Evolutionary conservation across 2,888 invertebrate species (phyloP).

Genomic region (Tetranychus truncatus): DNA sequence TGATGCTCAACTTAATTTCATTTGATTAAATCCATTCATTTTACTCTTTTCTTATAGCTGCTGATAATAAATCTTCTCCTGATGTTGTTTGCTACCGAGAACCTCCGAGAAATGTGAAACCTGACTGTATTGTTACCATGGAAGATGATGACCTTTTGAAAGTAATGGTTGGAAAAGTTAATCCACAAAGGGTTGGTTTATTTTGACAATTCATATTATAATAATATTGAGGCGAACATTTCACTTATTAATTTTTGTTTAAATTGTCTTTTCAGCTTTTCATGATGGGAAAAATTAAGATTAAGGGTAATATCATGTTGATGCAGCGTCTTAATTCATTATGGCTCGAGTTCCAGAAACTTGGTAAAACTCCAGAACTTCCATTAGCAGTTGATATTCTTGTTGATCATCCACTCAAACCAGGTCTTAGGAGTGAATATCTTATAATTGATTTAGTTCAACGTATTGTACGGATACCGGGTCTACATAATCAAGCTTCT

Average conservation of each 20-base stretch:
- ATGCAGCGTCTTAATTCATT: constrained; percentile 55
- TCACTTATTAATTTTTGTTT: not conserved
- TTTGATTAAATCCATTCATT: not conserved
- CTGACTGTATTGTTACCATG: constrained; percentile 65
- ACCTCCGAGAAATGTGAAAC: constrained; percentile 45
- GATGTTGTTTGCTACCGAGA: constrained; percentile 53
- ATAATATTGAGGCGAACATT: not conserved
- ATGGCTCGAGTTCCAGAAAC: constrained; percentile 49
- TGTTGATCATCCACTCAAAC: constrained; percentile 22
- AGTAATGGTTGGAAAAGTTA: constrained; percentile 40
- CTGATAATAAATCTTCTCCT: constrained; percentile 55
- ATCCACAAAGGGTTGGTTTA: constrained; percentile 32
- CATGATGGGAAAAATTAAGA: constrained; percentile 73
- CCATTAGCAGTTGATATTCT: constrained; percentile 24
- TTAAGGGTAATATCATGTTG: constrained; percentile 77
- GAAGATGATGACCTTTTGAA: constrained; percentile 66
- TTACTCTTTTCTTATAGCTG: constrained; percentile 36
- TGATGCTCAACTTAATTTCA: not conserved
- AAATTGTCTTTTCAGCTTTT: constrained; percentile 42
- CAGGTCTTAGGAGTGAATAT: constrained; percentile 25
- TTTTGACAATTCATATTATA: not conserved
- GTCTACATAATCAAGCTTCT: constrained; percentile 55
- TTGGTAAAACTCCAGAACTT: constrained; percentile 27
- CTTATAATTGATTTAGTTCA: constrained; percentile 26
- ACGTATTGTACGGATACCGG: constrained; percentile 34